phyloP scores from a whole-genome alignment of 1,140 invertebrate genomes.

The Ostrea edulis region DNA sequence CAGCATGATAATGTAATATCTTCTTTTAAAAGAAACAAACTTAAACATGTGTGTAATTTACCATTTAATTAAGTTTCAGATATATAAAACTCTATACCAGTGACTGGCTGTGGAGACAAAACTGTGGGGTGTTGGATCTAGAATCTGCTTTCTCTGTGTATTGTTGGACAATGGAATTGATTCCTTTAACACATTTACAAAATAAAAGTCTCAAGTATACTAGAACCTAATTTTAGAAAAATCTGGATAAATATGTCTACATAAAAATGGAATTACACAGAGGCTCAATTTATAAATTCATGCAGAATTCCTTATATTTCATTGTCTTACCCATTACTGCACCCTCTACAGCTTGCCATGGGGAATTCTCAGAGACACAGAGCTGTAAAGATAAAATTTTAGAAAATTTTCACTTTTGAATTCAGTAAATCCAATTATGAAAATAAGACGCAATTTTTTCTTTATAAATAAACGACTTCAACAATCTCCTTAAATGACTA shows the following conservation, averaged over 20 bases:
- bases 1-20: too few species aligned
- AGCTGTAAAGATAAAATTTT: constrained; percentile 46
- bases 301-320: not conserved
- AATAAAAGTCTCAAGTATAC: not conserved
- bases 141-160: constrained; percentile 53
- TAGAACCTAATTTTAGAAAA: too few species aligned
- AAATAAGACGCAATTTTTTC: too few species aligned
- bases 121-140: constrained; percentile 57
- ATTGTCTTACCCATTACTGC: constrained; percentile 64
- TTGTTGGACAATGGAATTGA: constrained; percentile 61
- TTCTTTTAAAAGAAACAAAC: too few species aligned
- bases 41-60: too few species aligned
- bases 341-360: constrained; percentile 64
- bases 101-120: not conserved
- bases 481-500: too few species aligned
- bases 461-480: too few species aligned
- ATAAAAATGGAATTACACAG: not conserved
- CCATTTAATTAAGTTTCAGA: not conserved
- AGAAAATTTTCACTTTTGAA: too few species aligned
- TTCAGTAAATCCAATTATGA: too few species aligned
- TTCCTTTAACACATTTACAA: constrained; percentile 52
- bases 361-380: constrained; percentile 54
- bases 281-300: not conserved
- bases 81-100: not conserved
- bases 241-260: too few species aligned